Evolutionary conservation across 92 coral and sea anemone genomes (phyloP).

Genomic region (Zoanthus solanderi): DNA sequence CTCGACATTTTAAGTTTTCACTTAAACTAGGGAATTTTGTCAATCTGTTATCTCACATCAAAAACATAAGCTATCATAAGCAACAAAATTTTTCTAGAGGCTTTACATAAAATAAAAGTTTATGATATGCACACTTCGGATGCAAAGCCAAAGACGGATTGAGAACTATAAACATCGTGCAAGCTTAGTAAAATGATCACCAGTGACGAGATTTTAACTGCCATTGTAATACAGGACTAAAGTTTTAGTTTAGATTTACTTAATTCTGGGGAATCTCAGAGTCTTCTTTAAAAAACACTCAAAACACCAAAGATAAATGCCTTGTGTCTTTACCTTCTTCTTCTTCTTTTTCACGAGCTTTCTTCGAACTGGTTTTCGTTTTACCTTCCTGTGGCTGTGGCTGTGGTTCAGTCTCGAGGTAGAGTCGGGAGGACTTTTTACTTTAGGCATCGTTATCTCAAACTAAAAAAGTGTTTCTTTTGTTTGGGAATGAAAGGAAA

Average conservation of each 20-base stretch:
- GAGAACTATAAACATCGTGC: background rate
- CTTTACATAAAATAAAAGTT: background rate
- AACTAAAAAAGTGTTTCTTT: background rate
- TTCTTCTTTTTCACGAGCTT: conserved; percentile 60
- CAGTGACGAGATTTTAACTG: background rate
- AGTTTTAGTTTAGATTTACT: background rate
- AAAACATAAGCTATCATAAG: background rate
- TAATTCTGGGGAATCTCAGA: background rate
- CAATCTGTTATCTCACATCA: background rate
- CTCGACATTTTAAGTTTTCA: background rate
- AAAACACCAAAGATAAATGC: background rate
- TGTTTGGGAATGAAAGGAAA: background rate
- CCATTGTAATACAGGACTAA: background rate
- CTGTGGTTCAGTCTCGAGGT: conserved; percentile 54
- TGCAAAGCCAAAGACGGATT: background rate
- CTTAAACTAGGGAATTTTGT: background rate
- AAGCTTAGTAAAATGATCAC: background rate
- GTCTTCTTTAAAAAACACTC: background rate
- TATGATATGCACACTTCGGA: background rate
- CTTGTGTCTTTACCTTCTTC: conserved; percentile 44
- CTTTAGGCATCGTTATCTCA: conserved; percentile 71
- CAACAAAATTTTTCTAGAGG: background rate
- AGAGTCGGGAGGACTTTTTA: conserved; percentile 63
- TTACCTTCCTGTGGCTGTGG: conserved; percentile 80
- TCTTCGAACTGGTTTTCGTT: conserved; percentile 62